Percentiles rank a stretch among this genome's conserved stretches.
Evolutionary conservation across 2,797 vertebrate genomes (phyloP).

Genomic region (Dryobates pubescens): DNA sequence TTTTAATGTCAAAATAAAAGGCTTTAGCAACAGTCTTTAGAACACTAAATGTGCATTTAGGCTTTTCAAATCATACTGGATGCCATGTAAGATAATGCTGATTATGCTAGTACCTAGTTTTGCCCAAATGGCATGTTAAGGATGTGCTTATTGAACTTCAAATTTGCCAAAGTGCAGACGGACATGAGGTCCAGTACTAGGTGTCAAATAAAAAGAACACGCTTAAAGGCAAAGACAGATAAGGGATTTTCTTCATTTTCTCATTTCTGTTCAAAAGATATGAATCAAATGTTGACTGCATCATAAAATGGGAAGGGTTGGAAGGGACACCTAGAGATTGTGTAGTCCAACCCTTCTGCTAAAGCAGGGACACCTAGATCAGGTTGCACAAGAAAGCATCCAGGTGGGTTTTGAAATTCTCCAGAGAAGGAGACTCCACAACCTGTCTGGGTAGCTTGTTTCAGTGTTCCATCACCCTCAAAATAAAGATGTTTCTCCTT

Average conservation of each 20-base stretch:
- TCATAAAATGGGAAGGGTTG: too few species aligned
- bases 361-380: too few species aligned
- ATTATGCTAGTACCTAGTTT: neutral
- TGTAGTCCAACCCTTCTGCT: too few species aligned
- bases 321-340: too few species aligned
- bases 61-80: neutral
- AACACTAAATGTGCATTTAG: neutral
- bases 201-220: neutral
- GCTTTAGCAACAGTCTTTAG: neutral
- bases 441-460: too few species aligned
- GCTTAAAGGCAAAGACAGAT: neutral
- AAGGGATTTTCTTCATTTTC: neutral
- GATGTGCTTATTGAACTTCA: neutral
- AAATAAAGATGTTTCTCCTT: too few species aligned
- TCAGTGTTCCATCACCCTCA: too few species aligned
- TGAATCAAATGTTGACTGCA: neutral
- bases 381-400: too few species aligned
- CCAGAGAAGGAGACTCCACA: too few species aligned
- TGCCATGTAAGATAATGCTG: neutral
- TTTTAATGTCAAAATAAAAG: conserved; percentile 23
- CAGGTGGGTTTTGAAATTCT: too few species aligned
- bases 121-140: neutral
- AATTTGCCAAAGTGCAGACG: neutral
- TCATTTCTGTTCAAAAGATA: neutral
- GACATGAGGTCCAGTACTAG: neutral